Evolutionary conservation across 2,113 vertebrate genomes (phyloP).

Genomic region (Otocyon megalotis): DNA sequence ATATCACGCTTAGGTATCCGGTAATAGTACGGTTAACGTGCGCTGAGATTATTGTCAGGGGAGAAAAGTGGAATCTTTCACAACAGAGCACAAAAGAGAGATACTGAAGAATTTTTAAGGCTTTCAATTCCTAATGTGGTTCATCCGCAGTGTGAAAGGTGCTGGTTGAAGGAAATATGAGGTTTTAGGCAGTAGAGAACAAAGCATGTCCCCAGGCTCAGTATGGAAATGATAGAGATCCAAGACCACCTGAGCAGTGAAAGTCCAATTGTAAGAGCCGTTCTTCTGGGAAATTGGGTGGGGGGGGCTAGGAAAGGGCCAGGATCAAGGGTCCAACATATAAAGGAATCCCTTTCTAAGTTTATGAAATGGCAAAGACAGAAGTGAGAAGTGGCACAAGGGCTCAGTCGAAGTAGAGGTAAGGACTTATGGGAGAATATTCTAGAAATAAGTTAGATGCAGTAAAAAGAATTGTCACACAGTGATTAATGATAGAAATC

Average conservation of each 20-base stretch:
- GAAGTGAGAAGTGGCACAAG: constrained; percentile 6
- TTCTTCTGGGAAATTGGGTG: constrained; percentile 63
- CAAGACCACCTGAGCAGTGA: constrained; percentile 35
- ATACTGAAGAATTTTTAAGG: background rate
- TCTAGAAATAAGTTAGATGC: constrained; percentile 74
- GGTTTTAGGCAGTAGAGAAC: constrained; percentile 66
- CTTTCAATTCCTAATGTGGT: constrained; percentile 53
- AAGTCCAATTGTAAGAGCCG: background rate
- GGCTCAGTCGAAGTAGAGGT: constrained; percentile 55
- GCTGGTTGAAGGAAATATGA: constrained; percentile 59
- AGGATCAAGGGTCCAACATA: constrained; percentile 69
- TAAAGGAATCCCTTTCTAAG: constrained; percentile 65
- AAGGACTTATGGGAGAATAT: constrained; percentile 47
- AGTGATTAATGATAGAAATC: constrained; percentile 72
- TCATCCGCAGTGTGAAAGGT: constrained; percentile 50
- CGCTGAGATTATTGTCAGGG: fast-evolving
- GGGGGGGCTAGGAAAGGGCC: background rate
- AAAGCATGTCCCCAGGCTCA: constrained; percentile 75
- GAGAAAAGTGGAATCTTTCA: background rate
- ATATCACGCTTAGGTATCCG: background rate
- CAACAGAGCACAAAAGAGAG: background rate
- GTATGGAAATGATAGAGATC: constrained; percentile 77
- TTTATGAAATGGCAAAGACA: constrained; percentile 62
- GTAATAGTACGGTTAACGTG: background rate
- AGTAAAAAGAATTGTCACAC: constrained; percentile 44